Base-by-base conservation (phyloP, 2,113 vertebrate genomes). In the Eublepharis macularius region DNA sequence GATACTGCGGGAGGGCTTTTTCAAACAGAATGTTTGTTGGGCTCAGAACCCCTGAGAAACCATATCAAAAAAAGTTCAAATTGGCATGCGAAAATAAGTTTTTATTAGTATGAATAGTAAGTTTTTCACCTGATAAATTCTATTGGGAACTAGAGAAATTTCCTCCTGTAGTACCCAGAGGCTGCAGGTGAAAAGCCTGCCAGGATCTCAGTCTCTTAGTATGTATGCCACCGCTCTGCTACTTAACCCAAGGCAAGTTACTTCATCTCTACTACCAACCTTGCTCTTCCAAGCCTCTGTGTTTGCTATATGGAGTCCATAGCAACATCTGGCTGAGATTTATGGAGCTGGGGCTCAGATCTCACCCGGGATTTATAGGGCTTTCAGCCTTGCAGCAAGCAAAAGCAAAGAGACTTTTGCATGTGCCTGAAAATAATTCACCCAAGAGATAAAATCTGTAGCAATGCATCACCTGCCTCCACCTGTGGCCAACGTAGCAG, bases 11-110 rank as follows among this genome's bases (percentile, higher is more conserved):
- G 89, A 54, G 34, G 81, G 91, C 76, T 86, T 87, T 80, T 90
- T 87, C 84, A 86, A 87, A 60, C 84, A 90, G 91, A 66, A 2
- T 14, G 43, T 34, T 92, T 69, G 90, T 84, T 26, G 0, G 41
- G 75, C 66, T 90, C 90, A 90, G 90, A 91, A 86, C 91, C 92
- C 49, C 91, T 88, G 87, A 84, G 92, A n/a, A 45, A 72, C 90
- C 2, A 13, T 41, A 6, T 39, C 2, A 45, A 39, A 36, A 39
- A 72, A 39, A 34, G 4, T 75, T 0, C 1, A 75, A 79, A 81
- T 0, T 0, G 36, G 70, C 29, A 57, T 1, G 26, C 19, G 0
- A 68, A 54, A 72, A 75, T 0, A 0, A 0, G 4, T 68, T 84
- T 81, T 85, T 86, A 87, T 70, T 81, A 66, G 66, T 10, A 60